These are phyloP conservation scores for Pleuronectes platessa DNA, from an alignment of 2,113 vertebrate genomes.

Conservation along the genomic window DNA sequence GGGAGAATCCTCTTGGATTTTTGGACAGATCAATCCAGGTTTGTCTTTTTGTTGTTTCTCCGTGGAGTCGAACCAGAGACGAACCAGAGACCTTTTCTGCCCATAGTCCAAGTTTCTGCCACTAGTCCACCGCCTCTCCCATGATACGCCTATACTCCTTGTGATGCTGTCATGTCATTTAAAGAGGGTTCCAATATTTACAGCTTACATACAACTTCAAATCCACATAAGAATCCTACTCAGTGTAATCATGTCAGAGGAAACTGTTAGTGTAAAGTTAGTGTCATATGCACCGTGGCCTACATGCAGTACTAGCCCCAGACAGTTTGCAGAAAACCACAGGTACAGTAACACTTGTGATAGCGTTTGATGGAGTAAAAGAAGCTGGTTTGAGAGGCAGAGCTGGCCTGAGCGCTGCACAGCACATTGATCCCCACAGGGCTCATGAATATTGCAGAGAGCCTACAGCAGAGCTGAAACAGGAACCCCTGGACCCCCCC, in stretches of 20 bases:
- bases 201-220: not conserved
- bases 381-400: constrained; percentile 40
- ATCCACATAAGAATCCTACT: not conserved
- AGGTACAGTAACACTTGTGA: constrained; percentile 14
- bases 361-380: constrained; percentile 26
- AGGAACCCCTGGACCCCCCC: constrained; percentile 75
- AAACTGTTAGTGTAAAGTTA: not conserved
- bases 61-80: no score
- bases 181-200: not conserved
- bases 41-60: no score
- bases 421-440: constrained; percentile 66
- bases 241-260: no score
- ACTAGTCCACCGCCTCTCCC: no score
- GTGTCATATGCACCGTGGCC: no score
- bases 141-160: no score
- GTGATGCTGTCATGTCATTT: not conserved
- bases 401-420: constrained; percentile 30
- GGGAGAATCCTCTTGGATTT: no score
- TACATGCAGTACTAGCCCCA: no score
- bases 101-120: no score
- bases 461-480: constrained; percentile 82
- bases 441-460: constrained; percentile 81
- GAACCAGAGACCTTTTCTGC: no score
- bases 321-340: not conserved
- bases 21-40: no score